Evolutionary conservation across 2,113 vertebrate species (phyloP).

Genomic region (Rhineura floridana): DNA sequence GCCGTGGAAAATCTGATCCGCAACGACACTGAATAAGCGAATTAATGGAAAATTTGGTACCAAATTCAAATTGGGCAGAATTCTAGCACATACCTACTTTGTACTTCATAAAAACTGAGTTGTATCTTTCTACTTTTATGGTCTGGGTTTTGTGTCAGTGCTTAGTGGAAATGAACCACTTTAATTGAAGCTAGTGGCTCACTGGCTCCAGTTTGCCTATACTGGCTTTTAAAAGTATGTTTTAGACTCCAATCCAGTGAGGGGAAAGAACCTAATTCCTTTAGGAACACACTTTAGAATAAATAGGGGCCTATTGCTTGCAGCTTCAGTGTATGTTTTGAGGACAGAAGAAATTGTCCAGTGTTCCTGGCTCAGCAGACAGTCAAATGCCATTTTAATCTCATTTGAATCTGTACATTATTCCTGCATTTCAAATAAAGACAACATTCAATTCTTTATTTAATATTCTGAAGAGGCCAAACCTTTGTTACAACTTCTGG

Average conservation of each 20-base stretch:
- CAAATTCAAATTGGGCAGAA: too few species aligned
- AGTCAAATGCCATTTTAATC: slow-evolving; percentile 6
- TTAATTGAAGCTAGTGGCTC: too few species aligned
- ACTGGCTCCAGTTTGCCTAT: not conserved
- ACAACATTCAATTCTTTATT: slow-evolving; percentile 3
- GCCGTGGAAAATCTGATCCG: too few species aligned
- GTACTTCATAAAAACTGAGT: too few species aligned
- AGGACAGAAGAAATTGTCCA: slow-evolving; percentile 6
- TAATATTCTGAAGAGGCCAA: not conserved
- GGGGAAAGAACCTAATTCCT: not conserved
- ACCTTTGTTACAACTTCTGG: slow-evolving; percentile 13
- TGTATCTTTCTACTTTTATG: too few species aligned
- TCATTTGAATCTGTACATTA: not conserved
- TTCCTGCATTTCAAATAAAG: not conserved
- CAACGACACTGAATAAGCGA: too few species aligned
- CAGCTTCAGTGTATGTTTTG: not conserved
- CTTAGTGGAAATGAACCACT: not conserved
- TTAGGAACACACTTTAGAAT: not conserved
- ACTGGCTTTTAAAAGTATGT: not conserved
- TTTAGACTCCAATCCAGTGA: not conserved
- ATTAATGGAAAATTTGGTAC: too few species aligned
- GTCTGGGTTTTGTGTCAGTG: not conserved
- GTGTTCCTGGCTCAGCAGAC: not conserved
- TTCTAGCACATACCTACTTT: too few species aligned
- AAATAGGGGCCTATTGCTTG: not conserved